These are phyloP conservation scores for Sebastes schlegelii DNA, from an alignment of 2,113 vertebrate species.

Conservation along the genomic window DNA sequence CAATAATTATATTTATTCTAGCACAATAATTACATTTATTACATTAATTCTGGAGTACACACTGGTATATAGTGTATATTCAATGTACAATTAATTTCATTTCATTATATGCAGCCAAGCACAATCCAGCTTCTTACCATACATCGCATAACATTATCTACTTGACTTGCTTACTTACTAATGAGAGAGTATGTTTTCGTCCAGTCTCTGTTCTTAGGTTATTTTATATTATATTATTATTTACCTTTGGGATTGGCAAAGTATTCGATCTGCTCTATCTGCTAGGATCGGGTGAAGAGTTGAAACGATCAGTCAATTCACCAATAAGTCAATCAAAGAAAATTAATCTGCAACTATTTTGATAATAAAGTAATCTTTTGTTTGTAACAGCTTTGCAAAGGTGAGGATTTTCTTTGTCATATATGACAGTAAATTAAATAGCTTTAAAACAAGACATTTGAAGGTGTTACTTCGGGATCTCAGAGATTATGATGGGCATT, in stretches of 20 bases:
- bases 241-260: neutral
- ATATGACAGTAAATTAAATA: too few relatives aligned
- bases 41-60: too few relatives aligned
- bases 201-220: neutral
- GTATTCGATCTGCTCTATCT: neutral
- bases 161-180: neutral
- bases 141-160: neutral
- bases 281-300: neutral
- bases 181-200: neutral
- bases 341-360: neutral
- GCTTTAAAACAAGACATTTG: too few relatives aligned
- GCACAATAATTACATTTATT: too few relatives aligned
- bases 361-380: neutral
- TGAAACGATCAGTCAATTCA: neutral
- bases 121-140: neutral
- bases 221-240: neutral
- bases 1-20: too few relatives aligned
- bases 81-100: neutral
- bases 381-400: too few relatives aligned
- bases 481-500: neutral
- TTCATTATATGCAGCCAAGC: neutral
- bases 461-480: too few relatives aligned
- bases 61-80: neutral
- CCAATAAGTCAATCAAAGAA: neutral
- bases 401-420: too few relatives aligned